Conservation (phyloP, 1,140 invertebrate species). For the Battus philenor region DNA sequence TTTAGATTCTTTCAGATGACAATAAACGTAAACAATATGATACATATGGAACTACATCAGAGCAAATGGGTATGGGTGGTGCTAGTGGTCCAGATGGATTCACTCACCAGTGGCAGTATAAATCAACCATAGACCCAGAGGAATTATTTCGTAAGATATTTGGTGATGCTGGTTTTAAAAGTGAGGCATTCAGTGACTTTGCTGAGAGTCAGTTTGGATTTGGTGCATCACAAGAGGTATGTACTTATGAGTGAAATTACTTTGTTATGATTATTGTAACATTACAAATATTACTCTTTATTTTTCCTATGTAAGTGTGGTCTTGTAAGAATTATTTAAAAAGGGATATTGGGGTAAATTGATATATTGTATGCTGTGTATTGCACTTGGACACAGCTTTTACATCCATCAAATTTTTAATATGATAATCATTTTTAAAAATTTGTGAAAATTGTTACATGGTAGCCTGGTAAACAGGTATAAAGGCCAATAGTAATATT, state of each 20-base stretch:
- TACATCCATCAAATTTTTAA: no score
- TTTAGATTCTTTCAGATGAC: conserved; percentile 92
- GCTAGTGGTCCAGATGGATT: conserved; percentile 77
- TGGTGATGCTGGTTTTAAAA: conserved; percentile 84
- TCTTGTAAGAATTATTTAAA: no score
- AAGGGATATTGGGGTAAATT: no score
- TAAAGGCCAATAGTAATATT: no score
- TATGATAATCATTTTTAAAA: no score
- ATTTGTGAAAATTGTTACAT: no score
- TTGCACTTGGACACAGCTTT: no score
- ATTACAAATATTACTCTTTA: conserved; percentile 1
- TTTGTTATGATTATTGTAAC: no score
- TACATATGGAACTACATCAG: conserved; percentile 91
- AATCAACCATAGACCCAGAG: conserved; percentile 94
- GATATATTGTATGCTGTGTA: no score
- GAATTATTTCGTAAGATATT: conserved; percentile 96
- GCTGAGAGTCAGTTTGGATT: conserved; percentile 92
- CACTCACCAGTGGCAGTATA: conserved; percentile 86
- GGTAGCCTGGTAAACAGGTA: no score
- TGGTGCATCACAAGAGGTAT: conserved; percentile 92
- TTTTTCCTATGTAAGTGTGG: neutral
- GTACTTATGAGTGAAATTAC: no score
- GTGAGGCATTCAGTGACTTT: conserved; percentile 85
- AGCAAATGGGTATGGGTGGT: conserved; percentile 86
- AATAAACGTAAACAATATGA: conserved; percentile 95